Conservation (phyloP, 2,888 invertebrate genomes). For the Piscicola geometra region DNA sequence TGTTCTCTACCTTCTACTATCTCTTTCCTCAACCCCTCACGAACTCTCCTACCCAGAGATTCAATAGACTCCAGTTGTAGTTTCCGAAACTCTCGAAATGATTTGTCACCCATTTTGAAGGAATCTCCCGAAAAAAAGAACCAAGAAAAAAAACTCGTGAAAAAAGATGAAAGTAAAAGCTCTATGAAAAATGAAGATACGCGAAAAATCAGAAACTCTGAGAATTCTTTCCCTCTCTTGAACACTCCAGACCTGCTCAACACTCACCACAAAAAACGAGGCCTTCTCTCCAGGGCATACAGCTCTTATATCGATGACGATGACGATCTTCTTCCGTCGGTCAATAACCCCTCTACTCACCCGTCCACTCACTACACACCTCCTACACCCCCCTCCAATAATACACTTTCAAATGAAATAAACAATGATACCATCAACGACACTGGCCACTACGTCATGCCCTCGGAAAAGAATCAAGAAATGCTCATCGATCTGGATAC, state of each 20-base stretch:
- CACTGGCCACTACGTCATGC: neutral
- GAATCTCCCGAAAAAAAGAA: neutral
- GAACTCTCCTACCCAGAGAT: neutral
- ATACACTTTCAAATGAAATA: too few species aligned
- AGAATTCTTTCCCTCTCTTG: constrained; percentile 15
- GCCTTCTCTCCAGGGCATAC: neutral
- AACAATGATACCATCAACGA: neutral
- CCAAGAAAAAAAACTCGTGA: too few species aligned
- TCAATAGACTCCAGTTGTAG: neutral
- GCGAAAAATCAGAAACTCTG: neutral
- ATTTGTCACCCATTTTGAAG: neutral
- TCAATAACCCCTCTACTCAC: neutral
- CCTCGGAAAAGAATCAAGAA: neutral
- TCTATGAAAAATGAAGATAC: neutral
- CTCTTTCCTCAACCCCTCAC: neutral
- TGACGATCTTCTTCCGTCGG: neutral
- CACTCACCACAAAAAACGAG: constrained; percentile 20
- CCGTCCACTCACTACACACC: neutral
- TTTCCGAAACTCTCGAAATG: neutral
- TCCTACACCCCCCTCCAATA: neutral
- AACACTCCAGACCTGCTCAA: constrained; percentile 29
- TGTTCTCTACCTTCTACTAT: neutral
- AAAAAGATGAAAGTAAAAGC: neutral
- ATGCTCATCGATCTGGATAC: neutral
- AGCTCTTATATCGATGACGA: constrained; percentile 21